Conservation (phyloP, 2,113 vertebrate genomes). For the Tretioscincus oriximinensis region DNA sequence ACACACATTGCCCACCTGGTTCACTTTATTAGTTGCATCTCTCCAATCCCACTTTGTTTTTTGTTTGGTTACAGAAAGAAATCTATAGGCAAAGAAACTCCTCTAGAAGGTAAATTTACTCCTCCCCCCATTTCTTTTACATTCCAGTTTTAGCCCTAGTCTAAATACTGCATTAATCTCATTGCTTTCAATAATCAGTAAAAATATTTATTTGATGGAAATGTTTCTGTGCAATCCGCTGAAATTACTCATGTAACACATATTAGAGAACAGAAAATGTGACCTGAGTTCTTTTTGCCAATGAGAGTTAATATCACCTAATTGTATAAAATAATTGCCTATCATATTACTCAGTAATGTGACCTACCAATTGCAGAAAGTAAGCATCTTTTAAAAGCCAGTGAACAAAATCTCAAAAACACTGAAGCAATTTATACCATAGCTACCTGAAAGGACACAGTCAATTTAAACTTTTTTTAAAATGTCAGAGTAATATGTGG, state of each 20-base stretch:
- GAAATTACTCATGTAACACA: neutral
- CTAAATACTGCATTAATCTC: neutral
- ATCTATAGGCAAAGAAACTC: too few relatives aligned
- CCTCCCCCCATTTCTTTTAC: too few relatives aligned
- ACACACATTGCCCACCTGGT: too few relatives aligned
- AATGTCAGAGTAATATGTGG: slow-evolving; percentile 2
- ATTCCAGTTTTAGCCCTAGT: too few relatives aligned
- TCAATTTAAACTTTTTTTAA: neutral
- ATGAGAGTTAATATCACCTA: neutral
- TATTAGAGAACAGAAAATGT: neutral
- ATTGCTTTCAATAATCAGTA: neutral
- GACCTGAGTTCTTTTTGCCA: neutral
- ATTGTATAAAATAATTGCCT: neutral
- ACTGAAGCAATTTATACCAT: neutral
- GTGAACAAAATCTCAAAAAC: neutral
- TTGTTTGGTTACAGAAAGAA: too few relatives aligned
- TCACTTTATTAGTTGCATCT: too few relatives aligned
- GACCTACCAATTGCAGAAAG: neutral
- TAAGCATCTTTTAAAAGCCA: neutral
- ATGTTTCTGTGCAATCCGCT: neutral
- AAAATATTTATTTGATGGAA: neutral
- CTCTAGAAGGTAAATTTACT: too few relatives aligned
- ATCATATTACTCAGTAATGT: neutral
- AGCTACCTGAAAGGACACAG: neutral
- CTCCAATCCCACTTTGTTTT: too few relatives aligned